Conservation (phyloP, 2,113 vertebrate species). For the Boleophthalmus pectinirostris region DNA sequence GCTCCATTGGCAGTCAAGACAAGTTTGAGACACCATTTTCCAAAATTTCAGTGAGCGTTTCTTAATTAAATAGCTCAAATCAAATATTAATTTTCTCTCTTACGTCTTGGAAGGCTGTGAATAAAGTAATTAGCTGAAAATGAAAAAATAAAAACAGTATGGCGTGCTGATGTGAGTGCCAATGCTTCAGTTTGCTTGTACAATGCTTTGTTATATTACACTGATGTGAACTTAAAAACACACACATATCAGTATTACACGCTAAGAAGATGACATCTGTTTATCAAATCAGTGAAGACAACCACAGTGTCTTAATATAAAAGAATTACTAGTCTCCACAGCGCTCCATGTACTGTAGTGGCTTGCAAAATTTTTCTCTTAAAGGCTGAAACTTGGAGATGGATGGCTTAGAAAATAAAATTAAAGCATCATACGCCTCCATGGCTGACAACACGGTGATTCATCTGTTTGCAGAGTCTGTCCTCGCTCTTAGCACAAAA, state of each 20-base stretch:
- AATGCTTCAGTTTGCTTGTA: neutral
- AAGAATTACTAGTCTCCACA: conserved; percentile 12
- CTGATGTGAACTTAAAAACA: conserved; percentile 12
- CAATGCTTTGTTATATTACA: neutral
- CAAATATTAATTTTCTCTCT: neutral
- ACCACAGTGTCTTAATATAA: conserved; percentile 25
- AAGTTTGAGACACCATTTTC: neutral
- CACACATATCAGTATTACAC: conserved; percentile 15
- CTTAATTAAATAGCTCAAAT: neutral
- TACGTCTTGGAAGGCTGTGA: neutral
- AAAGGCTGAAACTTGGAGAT: conserved; percentile 24
- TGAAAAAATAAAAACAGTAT: conserved; percentile 2
- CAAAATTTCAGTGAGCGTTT: neutral
- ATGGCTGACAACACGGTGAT: conserved; percentile 29
- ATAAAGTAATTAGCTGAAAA: neutral
- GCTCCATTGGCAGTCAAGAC: no score
- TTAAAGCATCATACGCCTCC: conserved; percentile 35
- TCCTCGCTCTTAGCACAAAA: conserved; percentile 17
- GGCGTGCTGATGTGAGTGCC: neutral
- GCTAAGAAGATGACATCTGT: no score
- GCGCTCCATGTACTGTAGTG: neutral
- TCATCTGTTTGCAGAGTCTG: conserved; percentile 15
- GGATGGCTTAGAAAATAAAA: conserved; percentile 34
- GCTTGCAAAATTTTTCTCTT: conserved; percentile 16
- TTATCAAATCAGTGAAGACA: conserved; percentile 32